Evolutionary conservation across 2,888 invertebrate species (phyloP), one percentile per base, ranked within the genome.

Genomic region (Nemotelus nigrinus): DNA sequence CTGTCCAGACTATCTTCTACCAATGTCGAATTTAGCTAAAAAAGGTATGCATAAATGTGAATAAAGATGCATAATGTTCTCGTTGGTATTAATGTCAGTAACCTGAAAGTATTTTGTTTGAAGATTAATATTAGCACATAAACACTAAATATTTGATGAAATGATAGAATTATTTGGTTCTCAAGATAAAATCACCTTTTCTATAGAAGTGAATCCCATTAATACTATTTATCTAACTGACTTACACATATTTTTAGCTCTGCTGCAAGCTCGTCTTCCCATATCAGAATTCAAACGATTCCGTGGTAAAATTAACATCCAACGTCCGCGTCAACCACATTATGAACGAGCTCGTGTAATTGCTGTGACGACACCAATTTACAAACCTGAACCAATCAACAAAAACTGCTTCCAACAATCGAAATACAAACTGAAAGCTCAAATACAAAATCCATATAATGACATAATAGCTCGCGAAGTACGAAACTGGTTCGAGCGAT

Each of bases 251-350:
- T 55, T 77, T 87, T 78, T 84, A 90, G 90, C 81, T n/a, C 83
- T 90, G 50, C 84, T 90, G 78, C 85, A 86, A 80, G 82, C 86
- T 25, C 86, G 86, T 74, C 80, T 86, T 3, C 88, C 89, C 0
- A 83, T 90, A n/a, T 79, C 89, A 25, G 86, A 92, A 82, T 89
- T 90, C 4, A 91, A 91, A 84, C 89, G 95, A 81, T 93, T 90
- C 84, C 89, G 93, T 43, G 92, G 92, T 2, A 93, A 94, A 88
- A 93, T 95, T 74, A 95, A 95, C 83, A 90, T 95, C 60, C 92
- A 93, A 85, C 91, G 88, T 80, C 95, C 95, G 1, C 90, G 89
- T 83, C 87, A 90, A 71, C 92, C 93, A 1, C 93, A 93, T 85
- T 94, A 91, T 83, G 90, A 91, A 81, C 90, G 92, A 80, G 92